A percentile compares a stretch with the other conserved stretches of the same genome.
phyloP scores from a whole-genome alignment of 2,113 vertebrate genomes.

The Neogale vison region DNA sequence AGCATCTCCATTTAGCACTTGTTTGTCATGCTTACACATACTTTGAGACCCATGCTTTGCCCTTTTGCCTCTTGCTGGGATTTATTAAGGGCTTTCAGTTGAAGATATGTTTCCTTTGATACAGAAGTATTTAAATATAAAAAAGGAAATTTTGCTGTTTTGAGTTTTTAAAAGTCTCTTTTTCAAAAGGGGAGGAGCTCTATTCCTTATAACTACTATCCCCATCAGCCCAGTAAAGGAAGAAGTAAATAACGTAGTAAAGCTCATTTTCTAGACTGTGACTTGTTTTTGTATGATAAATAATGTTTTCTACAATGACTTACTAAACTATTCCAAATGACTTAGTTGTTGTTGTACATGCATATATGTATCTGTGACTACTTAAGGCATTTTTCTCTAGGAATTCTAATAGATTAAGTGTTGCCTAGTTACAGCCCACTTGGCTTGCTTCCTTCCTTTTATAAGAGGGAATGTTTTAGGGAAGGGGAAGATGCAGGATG shows the following conservation, averaged over 20 bases:
- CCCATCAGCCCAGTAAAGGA: not conserved
- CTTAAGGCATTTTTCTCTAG: constrained; percentile 59
- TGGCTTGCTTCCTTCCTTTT: constrained; percentile 48
- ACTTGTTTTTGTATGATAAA: constrained; percentile 32
- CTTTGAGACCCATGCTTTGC: constrained; percentile 71
- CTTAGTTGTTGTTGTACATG: constrained; percentile 35
- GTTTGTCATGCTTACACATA: constrained; percentile 72
- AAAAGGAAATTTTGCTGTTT: constrained; percentile 49
- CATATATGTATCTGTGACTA: constrained; percentile 38
- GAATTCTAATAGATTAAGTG: constrained; percentile 32
- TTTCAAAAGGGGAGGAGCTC: constrained; percentile 47
- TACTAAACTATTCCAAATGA: constrained; percentile 58
- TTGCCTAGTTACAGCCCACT: constrained; percentile 36
- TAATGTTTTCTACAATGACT: constrained; percentile 47
- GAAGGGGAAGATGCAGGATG: constrained; percentile 66
- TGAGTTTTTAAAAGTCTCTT: not conserved
- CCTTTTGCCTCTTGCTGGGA: constrained; percentile 51
- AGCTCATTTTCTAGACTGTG: constrained; percentile 24
- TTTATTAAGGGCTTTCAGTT: constrained; percentile 50
- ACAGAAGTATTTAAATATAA: constrained; percentile 45
- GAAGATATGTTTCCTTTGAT: constrained; percentile 11
- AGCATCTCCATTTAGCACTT: constrained; percentile 57
- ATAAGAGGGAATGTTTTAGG: constrained; percentile 1
- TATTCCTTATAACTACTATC: constrained; percentile 3
- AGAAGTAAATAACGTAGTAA: constrained; percentile 25